Evolutionary conservation across 2,797 vertebrate species (phyloP).

Genomic region (Labroides dimidiatus): DNA sequence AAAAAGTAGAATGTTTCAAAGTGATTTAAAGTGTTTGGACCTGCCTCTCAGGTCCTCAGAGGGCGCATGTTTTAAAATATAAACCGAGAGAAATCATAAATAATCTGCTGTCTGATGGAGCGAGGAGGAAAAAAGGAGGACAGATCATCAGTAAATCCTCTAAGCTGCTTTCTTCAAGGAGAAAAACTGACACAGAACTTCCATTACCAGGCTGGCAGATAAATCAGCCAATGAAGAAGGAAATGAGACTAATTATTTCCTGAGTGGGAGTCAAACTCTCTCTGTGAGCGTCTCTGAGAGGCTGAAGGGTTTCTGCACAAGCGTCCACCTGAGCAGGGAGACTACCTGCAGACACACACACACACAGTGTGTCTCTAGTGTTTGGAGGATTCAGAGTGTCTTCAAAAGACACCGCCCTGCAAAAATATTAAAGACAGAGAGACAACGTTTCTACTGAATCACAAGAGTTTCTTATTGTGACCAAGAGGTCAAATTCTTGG

Average conservation of each 20-base stretch:
- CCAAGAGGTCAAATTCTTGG: not conserved
- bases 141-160: constrained; percentile 66
- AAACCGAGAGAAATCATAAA: constrained; percentile 4
- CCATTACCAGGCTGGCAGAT: constrained; percentile 68
- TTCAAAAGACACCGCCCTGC: constrained; percentile 19
- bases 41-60: not conserved
- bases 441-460: no score
- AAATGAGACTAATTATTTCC: constrained; percentile 80
- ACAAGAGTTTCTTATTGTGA: no score
- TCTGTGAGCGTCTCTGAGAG: constrained; percentile 37
- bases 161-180: constrained; percentile 59
- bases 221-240: constrained; percentile 53
- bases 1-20: not conserved
- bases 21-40: not conserved
- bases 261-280: constrained; percentile 74
- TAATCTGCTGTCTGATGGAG: constrained; percentile 28
- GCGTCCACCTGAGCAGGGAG: constrained; percentile 41
- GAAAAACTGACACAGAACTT: constrained; percentile 75
- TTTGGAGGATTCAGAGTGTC: not conserved
- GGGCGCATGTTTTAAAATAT: not conserved
- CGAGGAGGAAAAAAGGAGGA: constrained; percentile 33
- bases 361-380: constrained; percentile 3
- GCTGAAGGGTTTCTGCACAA: constrained; percentile 51
- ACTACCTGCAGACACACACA: constrained; percentile 46
- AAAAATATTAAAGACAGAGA: not conserved